These are phyloP conservation scores for Peribatodes rhomboidaria DNA, from an alignment of 2,888 invertebrate species.

Conservation along the genomic window DNA sequence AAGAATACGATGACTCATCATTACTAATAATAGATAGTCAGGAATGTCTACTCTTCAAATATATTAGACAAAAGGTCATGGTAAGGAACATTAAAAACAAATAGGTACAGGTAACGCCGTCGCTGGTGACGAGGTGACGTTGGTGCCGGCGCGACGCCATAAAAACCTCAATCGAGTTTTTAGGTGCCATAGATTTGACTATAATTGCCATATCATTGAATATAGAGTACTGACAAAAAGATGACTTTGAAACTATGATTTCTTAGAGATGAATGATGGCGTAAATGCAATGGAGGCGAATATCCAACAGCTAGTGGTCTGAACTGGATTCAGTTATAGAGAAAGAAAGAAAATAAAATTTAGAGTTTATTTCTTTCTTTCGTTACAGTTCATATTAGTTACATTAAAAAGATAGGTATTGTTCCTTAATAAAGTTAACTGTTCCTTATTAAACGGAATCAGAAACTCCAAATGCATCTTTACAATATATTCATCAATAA, in stretches of 20 bases:
- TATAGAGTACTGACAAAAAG: too few relatives aligned
- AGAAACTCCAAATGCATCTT: not conserved
- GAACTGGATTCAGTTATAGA: too few relatives aligned
- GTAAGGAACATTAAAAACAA: slow-evolving; percentile 14
- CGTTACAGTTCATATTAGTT: too few relatives aligned
- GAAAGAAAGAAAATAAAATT: too few relatives aligned
- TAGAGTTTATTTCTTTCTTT: too few relatives aligned
- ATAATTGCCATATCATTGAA: not conserved
- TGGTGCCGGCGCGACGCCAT: slow-evolving; percentile 16
- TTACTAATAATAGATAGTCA: slow-evolving; percentile 1
- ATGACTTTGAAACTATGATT: too few relatives aligned
- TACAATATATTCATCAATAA: not conserved
- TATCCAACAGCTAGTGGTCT: too few relatives aligned
- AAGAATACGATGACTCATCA: not conserved
- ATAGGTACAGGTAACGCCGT: slow-evolving; percentile 19
- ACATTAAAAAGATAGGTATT: too few relatives aligned
- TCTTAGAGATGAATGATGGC: too few relatives aligned
- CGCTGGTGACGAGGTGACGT: too few relatives aligned
- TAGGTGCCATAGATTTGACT: not conserved
- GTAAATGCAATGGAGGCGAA: too few relatives aligned
- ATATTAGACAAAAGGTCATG: slow-evolving; percentile 26
- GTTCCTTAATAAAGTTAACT: not conserved
- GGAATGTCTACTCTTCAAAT: slow-evolving; percentile 1
- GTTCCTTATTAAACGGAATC: not conserved
- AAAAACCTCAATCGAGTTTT: not conserved